Evolutionary conservation across 2,888 invertebrate genomes (phyloP).

Genomic region (Diplazon laetatorius): DNA sequence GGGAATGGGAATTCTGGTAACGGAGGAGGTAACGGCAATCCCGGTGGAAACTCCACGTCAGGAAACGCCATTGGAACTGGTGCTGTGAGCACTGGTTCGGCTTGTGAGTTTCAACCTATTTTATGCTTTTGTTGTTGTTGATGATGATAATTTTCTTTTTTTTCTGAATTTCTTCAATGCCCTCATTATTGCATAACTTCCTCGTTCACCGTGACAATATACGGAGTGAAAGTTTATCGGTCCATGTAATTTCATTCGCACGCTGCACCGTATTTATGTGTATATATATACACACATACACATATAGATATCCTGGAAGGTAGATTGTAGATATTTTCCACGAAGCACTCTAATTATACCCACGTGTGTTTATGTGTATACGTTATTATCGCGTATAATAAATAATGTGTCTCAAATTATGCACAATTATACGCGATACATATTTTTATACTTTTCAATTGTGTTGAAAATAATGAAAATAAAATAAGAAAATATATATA

Average conservation of each 20-base stretch:
- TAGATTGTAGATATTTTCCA: neutral
- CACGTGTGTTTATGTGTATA: neutral
- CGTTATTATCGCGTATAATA: too few relatives aligned
- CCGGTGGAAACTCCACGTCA: constrained; percentile 68
- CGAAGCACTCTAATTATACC: neutral
- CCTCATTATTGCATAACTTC: neutral
- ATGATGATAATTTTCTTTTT: neutral
- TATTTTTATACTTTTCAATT: too few relatives aligned
- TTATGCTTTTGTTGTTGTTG: neutral
- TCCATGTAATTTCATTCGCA: neutral
- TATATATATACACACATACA: too few relatives aligned
- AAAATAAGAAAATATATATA: too few relatives aligned
- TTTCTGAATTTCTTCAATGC: neutral
- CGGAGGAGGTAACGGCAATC: constrained; percentile 64
- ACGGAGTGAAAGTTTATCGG: constrained; percentile 10
- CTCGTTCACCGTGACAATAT: constrained; percentile 4
- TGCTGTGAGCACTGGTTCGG: constrained; percentile 65
- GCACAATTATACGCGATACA: too few relatives aligned
- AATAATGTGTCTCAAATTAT: too few relatives aligned
- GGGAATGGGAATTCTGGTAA: constrained; percentile 63
- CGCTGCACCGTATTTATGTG: too few relatives aligned
- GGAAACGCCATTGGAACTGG: constrained; percentile 66
- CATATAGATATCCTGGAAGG: neutral
- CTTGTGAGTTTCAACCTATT: constrained; percentile 62
- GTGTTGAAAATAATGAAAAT: too few relatives aligned